These are phyloP conservation scores for Darwinula stevensoni DNA, from an alignment of 2,888 invertebrate genomes.

Conservation along the genomic window DNA sequence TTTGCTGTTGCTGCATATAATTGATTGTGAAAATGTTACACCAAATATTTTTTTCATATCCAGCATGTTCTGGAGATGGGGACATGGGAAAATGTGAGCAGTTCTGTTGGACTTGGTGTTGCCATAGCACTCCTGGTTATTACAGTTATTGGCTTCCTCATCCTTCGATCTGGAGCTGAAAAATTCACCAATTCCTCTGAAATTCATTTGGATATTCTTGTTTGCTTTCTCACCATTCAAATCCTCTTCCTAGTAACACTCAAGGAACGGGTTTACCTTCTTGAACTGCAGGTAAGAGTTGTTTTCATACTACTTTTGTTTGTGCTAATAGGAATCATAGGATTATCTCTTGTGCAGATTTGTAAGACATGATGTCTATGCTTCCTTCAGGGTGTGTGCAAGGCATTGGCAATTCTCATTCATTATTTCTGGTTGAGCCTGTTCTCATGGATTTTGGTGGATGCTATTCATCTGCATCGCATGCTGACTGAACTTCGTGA, in stretches of 20 bases:
- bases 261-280: constrained; percentile 44
- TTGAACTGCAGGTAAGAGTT: constrained; percentile 44
- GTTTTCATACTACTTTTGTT: constrained; percentile 3
- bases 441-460: constrained; percentile 71
- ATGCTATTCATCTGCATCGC: constrained; percentile 68
- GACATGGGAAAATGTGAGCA: background rate
- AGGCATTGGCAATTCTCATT: constrained; percentile 56
- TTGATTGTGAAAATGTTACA: too few relatives aligned
- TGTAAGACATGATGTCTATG: too few relatives aligned
- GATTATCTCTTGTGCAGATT: constrained; percentile 4
- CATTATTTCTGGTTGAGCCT: constrained; percentile 78
- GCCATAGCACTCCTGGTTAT: background rate
- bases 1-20: too few relatives aligned
- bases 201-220: constrained; percentile 6
- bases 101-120: background rate
- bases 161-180: background rate
- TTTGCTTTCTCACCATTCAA: constrained; percentile 61
- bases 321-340: constrained; percentile 5
- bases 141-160: background rate
- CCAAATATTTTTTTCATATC: too few relatives aligned
- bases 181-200: constrained; percentile 4
- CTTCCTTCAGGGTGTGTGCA: constrained; percentile 40
- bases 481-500: constrained; percentile 84
- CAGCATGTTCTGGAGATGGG: background rate
- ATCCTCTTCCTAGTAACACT: constrained; percentile 57